Percentiles rank a stretch among this genome's conserved stretches.
Conservation (phyloP, 2,113 vertebrate genomes). For the Anguilla japonica region DNA sequence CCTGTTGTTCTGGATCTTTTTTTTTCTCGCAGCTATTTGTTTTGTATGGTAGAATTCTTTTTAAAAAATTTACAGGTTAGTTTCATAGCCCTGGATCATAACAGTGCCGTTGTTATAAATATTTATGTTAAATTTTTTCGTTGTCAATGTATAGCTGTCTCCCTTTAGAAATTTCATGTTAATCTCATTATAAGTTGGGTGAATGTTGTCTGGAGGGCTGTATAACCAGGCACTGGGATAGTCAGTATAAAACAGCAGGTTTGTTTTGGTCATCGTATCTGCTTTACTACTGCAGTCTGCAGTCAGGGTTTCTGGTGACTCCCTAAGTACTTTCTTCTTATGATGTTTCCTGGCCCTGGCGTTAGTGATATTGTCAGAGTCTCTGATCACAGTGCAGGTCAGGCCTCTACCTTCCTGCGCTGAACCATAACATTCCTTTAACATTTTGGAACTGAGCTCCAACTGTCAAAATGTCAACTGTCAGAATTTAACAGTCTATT, state of each 20-base stretch:
- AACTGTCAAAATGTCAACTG: background rate
- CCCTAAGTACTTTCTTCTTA: background rate
- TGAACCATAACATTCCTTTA: background rate
- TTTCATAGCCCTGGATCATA: background rate
- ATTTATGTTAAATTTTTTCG: background rate
- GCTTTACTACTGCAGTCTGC: background rate
- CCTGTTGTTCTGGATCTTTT: background rate
- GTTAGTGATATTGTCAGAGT: background rate
- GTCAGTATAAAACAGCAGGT: background rate
- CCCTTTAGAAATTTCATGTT: background rate
- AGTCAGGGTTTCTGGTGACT: background rate
- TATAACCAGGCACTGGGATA: background rate
- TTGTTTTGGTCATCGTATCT: background rate
- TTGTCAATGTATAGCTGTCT: background rate
- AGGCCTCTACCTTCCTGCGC: background rate
- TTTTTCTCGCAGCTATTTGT: background rate
- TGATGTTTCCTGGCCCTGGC: background rate
- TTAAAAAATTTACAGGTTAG: background rate
- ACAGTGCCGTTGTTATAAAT: background rate
- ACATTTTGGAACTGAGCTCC: background rate
- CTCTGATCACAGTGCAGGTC: background rate
- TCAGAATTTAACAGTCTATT: background rate
- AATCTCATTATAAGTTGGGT: background rate
- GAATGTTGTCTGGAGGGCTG: background rate
- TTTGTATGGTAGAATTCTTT: background rate